Percentiles rank a stretch among this genome's conserved stretches.
phyloP scores from a whole-genome alignment of 2,113 vertebrate genomes.

The Leptocoma aspasia region DNA sequence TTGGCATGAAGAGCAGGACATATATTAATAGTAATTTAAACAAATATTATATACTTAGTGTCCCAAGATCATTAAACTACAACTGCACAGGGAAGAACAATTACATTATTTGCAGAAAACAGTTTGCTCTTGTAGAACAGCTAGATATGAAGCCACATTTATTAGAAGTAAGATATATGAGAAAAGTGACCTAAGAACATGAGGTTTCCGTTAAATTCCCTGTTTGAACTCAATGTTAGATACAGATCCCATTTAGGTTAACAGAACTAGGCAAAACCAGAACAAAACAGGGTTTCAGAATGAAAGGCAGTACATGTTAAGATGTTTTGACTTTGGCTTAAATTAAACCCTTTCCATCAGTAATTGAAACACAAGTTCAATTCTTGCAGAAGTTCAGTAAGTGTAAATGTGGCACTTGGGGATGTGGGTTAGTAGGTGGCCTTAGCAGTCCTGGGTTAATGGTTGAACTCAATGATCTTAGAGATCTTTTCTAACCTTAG shows the following conservation, averaged over 20 bases:
- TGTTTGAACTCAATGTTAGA: not conserved
- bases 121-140: not conserved
- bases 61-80: not conserved
- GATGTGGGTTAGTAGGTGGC: not conserved
- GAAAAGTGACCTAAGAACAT: not conserved
- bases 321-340: not conserved
- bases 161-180: not conserved
- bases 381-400: not conserved
- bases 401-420: not conserved
- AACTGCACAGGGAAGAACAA: not conserved
- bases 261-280: not conserved
- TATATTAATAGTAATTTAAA: not conserved
- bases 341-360: not conserved
- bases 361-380: accelerated
- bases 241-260: not conserved
- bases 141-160: not conserved
- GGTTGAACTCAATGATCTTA: not conserved
- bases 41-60: not conserved
- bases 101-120: not conserved
- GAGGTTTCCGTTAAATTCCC: not conserved
- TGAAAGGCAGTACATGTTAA: not conserved
- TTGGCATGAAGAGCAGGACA: not conserved
- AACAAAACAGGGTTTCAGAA: not conserved
- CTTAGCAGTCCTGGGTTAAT: not conserved
- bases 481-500: not conserved